Evolutionary conservation across 2,888 invertebrate genomes (phyloP).

Genomic region (Drosophila neotestacea): DNA sequence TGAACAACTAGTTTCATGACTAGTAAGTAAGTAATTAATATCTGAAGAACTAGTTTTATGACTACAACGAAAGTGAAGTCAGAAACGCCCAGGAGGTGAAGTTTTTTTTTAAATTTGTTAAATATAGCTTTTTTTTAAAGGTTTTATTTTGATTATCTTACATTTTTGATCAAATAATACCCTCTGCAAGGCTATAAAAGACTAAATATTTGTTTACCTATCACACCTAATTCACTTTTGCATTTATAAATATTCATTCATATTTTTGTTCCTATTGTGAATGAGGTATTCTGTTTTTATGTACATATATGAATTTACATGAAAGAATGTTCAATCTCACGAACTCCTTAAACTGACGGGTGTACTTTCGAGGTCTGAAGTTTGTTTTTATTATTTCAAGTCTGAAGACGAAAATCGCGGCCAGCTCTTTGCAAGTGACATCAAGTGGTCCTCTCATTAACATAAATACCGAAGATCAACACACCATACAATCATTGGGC

Average conservation of each 20-base stretch:
- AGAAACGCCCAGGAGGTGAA: too few relatives aligned
- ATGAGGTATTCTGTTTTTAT: neutral
- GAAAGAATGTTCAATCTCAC: neutral
- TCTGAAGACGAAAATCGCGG: constrained; percentile 51
- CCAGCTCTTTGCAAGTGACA: constrained; percentile 58
- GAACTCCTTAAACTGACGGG: constrained; percentile 6
- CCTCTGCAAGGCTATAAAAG: too few relatives aligned
- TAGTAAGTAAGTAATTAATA: too few relatives aligned
- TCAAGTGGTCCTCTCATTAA: constrained; percentile 63
- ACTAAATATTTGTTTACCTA: neutral
- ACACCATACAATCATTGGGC: constrained; percentile 19
- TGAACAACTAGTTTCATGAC: too few relatives aligned
- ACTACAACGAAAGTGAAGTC: too few relatives aligned
- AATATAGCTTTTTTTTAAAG: too few relatives aligned
- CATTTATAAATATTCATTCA: neutral
- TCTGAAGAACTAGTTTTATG: too few relatives aligned
- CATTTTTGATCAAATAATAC: too few relatives aligned
- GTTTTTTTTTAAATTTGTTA: too few relatives aligned
- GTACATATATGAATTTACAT: neutral
- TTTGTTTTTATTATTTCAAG: constrained; percentile 61
- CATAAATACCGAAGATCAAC: constrained; percentile 51
- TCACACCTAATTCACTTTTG: constrained; percentile 1
- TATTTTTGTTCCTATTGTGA: neutral
- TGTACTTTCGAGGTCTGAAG: constrained; percentile 28
- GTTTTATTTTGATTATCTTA: too few relatives aligned